A percentile compares a stretch with the other conserved stretches of the same genome.
Conservation (phyloP, 2,797 vertebrate genomes). For the Lacerta viridis region DNA sequence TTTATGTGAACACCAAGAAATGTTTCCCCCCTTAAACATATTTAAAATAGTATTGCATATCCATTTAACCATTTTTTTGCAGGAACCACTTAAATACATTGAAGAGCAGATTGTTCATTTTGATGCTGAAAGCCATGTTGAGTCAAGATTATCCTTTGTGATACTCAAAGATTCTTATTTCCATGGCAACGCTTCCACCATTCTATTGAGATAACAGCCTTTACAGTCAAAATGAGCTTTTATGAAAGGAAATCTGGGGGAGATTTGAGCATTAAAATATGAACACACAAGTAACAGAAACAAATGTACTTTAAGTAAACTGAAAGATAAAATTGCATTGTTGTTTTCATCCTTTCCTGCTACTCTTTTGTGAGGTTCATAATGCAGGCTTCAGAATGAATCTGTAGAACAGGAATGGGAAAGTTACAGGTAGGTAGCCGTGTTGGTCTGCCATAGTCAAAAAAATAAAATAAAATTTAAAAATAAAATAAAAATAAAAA, state of each 20-base stretch:
- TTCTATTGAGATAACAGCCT: constrained; percentile 51
- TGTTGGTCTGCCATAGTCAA: no score
- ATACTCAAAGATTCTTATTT: constrained; percentile 45
- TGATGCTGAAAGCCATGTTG: constrained; percentile 11
- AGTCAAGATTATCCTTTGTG: constrained; percentile 52
- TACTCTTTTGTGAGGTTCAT: neutral
- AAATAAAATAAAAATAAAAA: no score
- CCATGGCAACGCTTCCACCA: constrained; percentile 63
- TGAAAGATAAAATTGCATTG: neutral
- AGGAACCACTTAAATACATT: neutral
- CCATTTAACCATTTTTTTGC: constrained; percentile 19
- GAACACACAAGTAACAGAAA: constrained; percentile 39
- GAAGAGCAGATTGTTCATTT: constrained; percentile 6
- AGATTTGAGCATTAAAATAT: neutral
- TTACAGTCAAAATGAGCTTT: constrained; percentile 41
- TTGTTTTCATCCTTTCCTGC: neutral
- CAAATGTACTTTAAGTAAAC: constrained; percentile 11
- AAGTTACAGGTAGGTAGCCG: no score
- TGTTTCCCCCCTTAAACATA: neutral
- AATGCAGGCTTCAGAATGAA: neutral
- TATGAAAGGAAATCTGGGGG: constrained; percentile 48
- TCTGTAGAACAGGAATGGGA: neutral
- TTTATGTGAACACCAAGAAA: neutral
- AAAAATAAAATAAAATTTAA: no score
- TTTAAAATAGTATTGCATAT: neutral